Evolutionary conservation across 2,113 vertebrate species (phyloP), one percentile per base, ranked within the genome.

Genomic region (Willisornis vidua): DNA sequence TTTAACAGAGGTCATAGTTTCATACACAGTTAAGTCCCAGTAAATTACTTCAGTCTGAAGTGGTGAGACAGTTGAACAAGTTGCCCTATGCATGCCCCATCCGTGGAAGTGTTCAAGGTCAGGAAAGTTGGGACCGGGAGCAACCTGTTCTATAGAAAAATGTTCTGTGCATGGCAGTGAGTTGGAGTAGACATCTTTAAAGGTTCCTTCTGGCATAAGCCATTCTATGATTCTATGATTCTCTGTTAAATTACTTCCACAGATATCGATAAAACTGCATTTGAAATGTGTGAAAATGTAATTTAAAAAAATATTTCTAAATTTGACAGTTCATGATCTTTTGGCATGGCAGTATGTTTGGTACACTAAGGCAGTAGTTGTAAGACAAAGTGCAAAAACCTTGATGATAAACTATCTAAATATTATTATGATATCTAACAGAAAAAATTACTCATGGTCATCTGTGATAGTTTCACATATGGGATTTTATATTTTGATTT

Each of bases 21-120:
- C 28, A 54, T 41, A 29, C 13, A 39, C 19, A 68, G 24, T 41
- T 70, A 78, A 55, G 59, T 3, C 24, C 1, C 16, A 41, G 11
- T 68, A 78, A 81, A 88, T 46, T 61, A 41, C 7, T 62, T 76
- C 41, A 33, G 14, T 46, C 3, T 35, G 18, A 52, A 12, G 9
- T 52, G 14, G 4, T 74, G 43, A 90, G 39, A 19, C 20, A 39
- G 3, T 39, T 16, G 55, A 41, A 45, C 9, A 55, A 2, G 15
- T 46, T 80, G 3, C 3, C 35, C 25, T 81, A 14, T 31, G 10
- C 17, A 26, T 49, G 8, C 3, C 24, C 4, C 2, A 19, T 45
- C 24, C 7, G 13, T 63, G 11, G 7, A 73, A 67, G 6, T 9
- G 1, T 67, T 58, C 0, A 1, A 62, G 8, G 37, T 10, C 9